Evolutionary conservation across 2,888 invertebrate genomes (phyloP), one percentile per base, ranked within the genome.

Genomic region (Stomorhina lunata): DNA sequence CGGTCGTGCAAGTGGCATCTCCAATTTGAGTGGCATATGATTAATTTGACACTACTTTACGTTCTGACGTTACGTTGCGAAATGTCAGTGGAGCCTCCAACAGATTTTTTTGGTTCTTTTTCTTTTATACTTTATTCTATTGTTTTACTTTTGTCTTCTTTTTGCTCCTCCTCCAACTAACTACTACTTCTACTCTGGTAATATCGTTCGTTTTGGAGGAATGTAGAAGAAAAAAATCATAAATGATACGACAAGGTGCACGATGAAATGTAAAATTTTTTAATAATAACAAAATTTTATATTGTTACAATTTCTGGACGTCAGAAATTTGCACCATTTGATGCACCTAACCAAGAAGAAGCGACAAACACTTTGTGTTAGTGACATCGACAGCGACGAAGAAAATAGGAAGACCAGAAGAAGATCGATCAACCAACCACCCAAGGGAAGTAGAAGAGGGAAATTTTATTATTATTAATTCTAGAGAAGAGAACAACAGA

Each of bases 171-270:
- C 20, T n/a, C 57, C 63, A 57, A 69, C 69, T 40, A 59, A 53
- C 63, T 65, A 53, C 27, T 72, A 48, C 34, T 69, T 63, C 55
- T 71, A 68, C 50, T 79, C 63, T 81, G 76, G 76, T 81, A 80
- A 80, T 80, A 77, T 77, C 43, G 72, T 63, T 45, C 43, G 53
- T 81, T 61, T 81, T 72, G 45, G 66, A 45, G 81, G 66, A 81
- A 77, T 81, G 72, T 72, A 72, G 48, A 81, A 72, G 65, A 57
- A 76, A 61, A 66, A 68, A 50, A 45, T 77, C 55, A 48, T 68
- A 77, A 72, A 77, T 68, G 57, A 63, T 72, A 72, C 80, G 69
- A 75, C 59, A 77, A 77, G 77, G 72, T 81, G 81, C 81, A 75
- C 75, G 73, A 78, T 78, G 73, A 73, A 57, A 72, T 59, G 50